Percentiles rank a stretch among this genome's conserved stretches.
Evolutionary conservation across 2,113 vertebrate species (phyloP).

Genomic region (Cricetomys ansorgei): DNA sequence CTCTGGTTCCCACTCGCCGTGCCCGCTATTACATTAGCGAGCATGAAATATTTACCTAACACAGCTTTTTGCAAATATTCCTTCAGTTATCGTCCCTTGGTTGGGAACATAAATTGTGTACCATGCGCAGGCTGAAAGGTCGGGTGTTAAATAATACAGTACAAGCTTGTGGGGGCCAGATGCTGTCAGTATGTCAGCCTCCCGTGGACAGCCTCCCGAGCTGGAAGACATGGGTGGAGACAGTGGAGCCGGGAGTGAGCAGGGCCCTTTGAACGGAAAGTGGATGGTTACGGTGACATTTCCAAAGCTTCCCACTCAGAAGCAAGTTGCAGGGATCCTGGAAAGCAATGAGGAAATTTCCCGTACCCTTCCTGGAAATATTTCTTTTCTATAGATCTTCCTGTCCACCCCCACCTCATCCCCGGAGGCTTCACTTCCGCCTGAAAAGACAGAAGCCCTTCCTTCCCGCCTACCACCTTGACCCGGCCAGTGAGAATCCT

Average conservation of each 20-base stretch:
- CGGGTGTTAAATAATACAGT: constrained; percentile 78
- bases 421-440: neutral
- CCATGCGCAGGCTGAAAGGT: constrained; percentile 63
- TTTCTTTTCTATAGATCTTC: neutral
- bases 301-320: neutral
- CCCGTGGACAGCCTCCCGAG: rapidly evolving
- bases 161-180: neutral
- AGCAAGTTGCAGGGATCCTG: neutral
- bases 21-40: constrained; percentile 56
- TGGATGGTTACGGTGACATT: neutral
- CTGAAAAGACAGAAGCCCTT: neutral
- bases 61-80: constrained; percentile 82
- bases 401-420: rapidly evolving
- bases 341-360: neutral
- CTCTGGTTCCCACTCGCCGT: neutral
- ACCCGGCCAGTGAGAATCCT: neutral
- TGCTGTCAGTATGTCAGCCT: neutral
- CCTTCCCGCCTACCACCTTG: rapidly evolving
- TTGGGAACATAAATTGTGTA: constrained; percentile 71
- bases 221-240: neutral
- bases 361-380: neutral
- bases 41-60: constrained; percentile 84
- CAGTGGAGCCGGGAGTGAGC: rapidly evolving
- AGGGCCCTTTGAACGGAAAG: neutral
- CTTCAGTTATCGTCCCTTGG: constrained; percentile 74